A percentile compares a stretch with the other conserved stretches of the same genome.
phyloP scores from a whole-genome alignment of 2,797 vertebrate genomes.

The Myioborus miniatus region DNA sequence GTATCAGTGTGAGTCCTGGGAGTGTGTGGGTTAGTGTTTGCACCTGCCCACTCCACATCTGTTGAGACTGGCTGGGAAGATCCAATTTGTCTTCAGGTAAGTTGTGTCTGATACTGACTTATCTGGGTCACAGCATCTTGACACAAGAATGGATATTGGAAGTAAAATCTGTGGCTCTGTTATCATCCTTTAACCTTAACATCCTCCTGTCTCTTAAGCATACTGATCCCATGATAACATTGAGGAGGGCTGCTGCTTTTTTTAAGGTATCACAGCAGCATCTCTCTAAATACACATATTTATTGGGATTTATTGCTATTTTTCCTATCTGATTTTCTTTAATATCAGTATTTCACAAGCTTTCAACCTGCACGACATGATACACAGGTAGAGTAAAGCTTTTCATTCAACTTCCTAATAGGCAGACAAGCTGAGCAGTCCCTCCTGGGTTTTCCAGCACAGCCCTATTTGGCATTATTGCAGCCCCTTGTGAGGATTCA shows the following conservation, averaged over 20 bases:
- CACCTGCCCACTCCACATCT: background rate
- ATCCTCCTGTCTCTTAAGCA: background rate
- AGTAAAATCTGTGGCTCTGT: background rate
- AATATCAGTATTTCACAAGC: background rate
- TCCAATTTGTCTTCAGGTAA: background rate
- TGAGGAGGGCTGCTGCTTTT: background rate
- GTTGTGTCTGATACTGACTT: background rate
- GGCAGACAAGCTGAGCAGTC: background rate
- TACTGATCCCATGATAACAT: background rate
- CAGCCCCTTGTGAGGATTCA: background rate
- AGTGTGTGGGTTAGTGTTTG: background rate
- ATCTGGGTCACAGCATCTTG: background rate
- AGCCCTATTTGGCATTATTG: background rate
- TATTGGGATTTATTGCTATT: background rate
- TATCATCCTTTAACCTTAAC: background rate
- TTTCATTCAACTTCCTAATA: background rate
- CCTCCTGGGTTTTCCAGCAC: background rate
- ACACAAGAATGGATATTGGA: background rate
- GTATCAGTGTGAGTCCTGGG: background rate
- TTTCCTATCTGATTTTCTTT: background rate
- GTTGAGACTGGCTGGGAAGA: background rate
- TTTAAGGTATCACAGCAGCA: background rate
- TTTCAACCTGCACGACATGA: background rate
- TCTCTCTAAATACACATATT: background rate
- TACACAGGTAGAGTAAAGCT: background rate